These are phyloP conservation scores for Cyanoramphus novaezelandiae DNA, from an alignment of 2,113 vertebrate species.

Conservation along the genomic window DNA sequence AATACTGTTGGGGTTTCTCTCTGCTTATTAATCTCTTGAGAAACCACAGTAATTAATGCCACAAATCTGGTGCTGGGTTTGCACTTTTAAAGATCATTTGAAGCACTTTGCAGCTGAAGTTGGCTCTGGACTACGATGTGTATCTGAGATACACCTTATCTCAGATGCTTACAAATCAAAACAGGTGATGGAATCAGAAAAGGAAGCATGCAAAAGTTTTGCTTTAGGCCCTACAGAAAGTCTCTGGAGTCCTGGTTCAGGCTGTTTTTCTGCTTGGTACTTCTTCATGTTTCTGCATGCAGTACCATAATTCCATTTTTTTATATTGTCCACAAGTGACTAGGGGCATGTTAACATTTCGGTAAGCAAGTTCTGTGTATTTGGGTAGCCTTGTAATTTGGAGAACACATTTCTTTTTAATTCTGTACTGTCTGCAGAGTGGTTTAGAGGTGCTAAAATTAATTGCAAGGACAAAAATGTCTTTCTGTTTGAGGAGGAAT, in stretches of 20 bases:
- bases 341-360: not conserved
- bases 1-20: not conserved
- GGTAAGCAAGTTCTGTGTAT: not conserved
- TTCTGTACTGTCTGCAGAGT: not conserved
- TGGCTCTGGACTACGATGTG: not conserved
- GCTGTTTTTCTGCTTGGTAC: not conserved
- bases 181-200: not conserved
- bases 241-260: not conserved
- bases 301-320: not conserved
- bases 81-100: not conserved
- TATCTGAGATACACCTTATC: not conserved
- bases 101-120: not conserved
- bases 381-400: not conserved
- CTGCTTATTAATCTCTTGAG: not conserved
- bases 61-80: not conserved
- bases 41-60: not conserved
- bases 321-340: not conserved
- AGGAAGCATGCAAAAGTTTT: not conserved
- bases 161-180: not conserved
- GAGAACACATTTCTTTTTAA: not conserved
- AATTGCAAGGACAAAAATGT: not conserved
- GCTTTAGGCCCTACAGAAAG: not conserved
- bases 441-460: not conserved
- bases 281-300: not conserved
- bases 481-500: not conserved